Evolutionary conservation across 2,113 vertebrate species (phyloP), one percentile per base, ranked within the genome.

Genomic region (Mormyrus iriodes): DNA sequence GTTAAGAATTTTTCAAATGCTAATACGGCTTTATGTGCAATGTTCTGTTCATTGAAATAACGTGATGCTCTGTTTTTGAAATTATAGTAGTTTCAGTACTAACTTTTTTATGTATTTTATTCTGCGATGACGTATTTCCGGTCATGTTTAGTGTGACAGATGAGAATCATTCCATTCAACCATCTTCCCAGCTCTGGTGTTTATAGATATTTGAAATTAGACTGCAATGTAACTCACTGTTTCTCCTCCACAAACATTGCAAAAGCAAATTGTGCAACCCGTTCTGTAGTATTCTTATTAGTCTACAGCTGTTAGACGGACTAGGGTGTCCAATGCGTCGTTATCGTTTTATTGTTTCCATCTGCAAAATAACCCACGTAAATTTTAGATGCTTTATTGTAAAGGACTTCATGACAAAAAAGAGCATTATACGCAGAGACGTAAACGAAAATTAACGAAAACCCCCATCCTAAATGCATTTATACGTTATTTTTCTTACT

Each of bases 1-100:
- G 10, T 79, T 42, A 42, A 79, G 4, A 42, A 39, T 42, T 79
- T 79, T 42, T 19, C 31, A 42, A 42, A 79, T 42, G 73, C 73
- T 19, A 79, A 79, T 42, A 42, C 35, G 15, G 15, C 35, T 49
- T 51, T 85, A 85, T 85, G 87, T 19, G 10, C 61, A 69, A 48
- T 88, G 21, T 51, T 85, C 21, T 51, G 87, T 9, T 27, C 61
- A 48, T 88, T 88, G 39, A 84, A 84, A 48, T 84, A 46, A n/a
- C 19, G 46, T 83, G 79, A 83, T 83, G 79, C 35, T 79, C 15
- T 42, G 46, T 79, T 79, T 79, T 79, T 79, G 35, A 79, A 42
- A 39, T 76, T 76, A 79, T 48, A 84, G 82, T 48, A 84, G 44
- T 49, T 48, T 85, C 44, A 85, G 44, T 85, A 49, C 83, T 85